Evolutionary conservation across 2,888 invertebrate genomes (phyloP).

Genomic region (Nysson spinosus): DNA sequence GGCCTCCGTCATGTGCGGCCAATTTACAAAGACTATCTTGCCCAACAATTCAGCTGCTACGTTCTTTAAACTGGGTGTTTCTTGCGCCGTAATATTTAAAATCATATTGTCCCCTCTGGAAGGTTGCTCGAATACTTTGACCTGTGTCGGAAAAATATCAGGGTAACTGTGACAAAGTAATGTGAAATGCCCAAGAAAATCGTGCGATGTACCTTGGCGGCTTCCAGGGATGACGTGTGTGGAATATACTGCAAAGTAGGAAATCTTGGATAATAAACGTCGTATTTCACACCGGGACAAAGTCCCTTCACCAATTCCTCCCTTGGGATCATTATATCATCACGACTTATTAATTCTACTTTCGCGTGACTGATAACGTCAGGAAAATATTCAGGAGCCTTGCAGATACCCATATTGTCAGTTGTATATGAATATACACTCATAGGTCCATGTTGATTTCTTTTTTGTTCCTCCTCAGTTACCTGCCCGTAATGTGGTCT

Average conservation of each 20-base stretch:
- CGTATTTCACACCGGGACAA: conserved; percentile 82
- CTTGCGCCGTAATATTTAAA: conserved; percentile 80
- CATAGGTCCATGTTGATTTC: conserved; percentile 94
- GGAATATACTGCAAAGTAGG: conserved; percentile 92
- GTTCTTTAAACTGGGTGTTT: conserved; percentile 77
- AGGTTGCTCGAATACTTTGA: conserved; percentile 93
- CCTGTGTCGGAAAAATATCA: conserved; percentile 79
- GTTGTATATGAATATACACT: conserved; percentile 84
- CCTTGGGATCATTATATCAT: conserved; percentile 81
- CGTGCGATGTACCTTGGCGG: conserved; percentile 69
- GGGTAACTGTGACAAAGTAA: conserved; percentile 17
- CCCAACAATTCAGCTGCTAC: conserved; percentile 84
- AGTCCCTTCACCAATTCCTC: conserved; percentile 84
- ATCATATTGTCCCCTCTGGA: conserved; percentile 92
- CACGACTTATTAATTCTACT: conserved; percentile 78
- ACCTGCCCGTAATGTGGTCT: conserved; percentile 82
- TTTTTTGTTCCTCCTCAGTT: conserved; percentile 83
- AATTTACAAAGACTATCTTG: conserved; percentile 88
- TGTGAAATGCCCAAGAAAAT: neutral
- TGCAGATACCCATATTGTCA: conserved; percentile 80
- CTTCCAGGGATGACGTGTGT: conserved; percentile 82
- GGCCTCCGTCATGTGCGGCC: conserved; percentile 96
- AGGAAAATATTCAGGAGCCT: conserved; percentile 83
- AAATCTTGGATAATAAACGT: conserved; percentile 92
- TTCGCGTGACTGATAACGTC: conserved; percentile 79